Conservation (phyloP, 1,140 invertebrate species). For the Lucilia sericata region DNA sequence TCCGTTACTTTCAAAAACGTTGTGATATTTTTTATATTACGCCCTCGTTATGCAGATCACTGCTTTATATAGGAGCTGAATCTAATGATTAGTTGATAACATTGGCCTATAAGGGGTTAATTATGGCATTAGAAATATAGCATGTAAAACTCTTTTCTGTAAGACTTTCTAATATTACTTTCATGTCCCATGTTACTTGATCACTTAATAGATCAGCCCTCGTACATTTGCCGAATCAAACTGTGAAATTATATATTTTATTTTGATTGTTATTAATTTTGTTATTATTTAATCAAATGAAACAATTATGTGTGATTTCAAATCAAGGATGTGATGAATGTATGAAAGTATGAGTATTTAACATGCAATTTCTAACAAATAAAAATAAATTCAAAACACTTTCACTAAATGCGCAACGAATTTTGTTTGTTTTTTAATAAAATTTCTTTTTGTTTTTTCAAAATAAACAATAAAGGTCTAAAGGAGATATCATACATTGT, state of each 20-base stretch:
- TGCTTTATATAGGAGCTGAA: no score
- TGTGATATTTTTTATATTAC: no score
- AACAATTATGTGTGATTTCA: not conserved
- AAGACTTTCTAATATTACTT: no score
- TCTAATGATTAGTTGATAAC: no score
- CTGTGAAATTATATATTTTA: not conserved
- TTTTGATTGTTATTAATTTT: not conserved
- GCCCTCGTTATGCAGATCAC: no score
- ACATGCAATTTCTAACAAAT: not conserved
- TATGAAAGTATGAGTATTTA: not conserved
- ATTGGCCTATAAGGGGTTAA: no score
- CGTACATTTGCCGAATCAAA: not conserved
- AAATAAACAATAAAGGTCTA: not conserved
- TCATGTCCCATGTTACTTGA: no score
- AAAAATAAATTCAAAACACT: not conserved
- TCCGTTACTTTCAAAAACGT: no score
- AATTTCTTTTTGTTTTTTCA: not conserved
- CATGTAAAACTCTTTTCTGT: no score
- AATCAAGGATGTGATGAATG: not conserved
- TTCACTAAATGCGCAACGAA: not conserved
- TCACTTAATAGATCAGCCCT: not conserved
- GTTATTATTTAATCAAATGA: constrained; percentile 25
- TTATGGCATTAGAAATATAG: no score
- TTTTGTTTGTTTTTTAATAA: not conserved
- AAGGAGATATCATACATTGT: not conserved